phyloP scores from a whole-genome alignment of 2,888 invertebrate species.

The Cheilosia impressa region DNA sequence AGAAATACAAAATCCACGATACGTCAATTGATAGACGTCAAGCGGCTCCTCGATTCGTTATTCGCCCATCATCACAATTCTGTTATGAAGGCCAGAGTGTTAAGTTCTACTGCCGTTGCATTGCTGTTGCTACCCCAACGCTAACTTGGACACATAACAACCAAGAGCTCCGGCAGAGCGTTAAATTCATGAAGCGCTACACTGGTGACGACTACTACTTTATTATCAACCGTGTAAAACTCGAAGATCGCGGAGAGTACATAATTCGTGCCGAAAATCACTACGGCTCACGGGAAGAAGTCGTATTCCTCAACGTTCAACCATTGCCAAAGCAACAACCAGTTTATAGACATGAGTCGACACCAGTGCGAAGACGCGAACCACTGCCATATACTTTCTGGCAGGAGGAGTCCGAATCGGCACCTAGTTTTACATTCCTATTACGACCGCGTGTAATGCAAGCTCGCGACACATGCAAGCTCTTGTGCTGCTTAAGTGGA shows the following conservation, averaged over 20 bases:
- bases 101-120: constrained; percentile 98
- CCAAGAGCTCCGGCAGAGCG: constrained; percentile 96
- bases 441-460: constrained; percentile 99
- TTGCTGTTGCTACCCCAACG: constrained; percentile 96
- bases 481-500: constrained; percentile 97
- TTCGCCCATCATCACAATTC: constrained; percentile 97
- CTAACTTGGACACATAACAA: constrained; percentile 98
- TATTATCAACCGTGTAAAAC: constrained; percentile 97
- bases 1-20: constrained; percentile 98
- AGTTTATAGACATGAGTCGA: constrained; percentile 86
- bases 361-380: constrained; percentile 91
- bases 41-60: constrained; percentile 99
- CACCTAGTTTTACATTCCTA: constrained; percentile 98
- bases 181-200: constrained; percentile 99
- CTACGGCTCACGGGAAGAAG: constrained; percentile 97
- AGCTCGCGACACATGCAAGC: constrained; percentile 97
- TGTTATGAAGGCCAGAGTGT: constrained; percentile 99
- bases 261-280: constrained; percentile 98
- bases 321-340: constrained; percentile 85
- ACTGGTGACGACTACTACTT: constrained; percentile 98
- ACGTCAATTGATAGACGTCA: constrained; percentile 98
- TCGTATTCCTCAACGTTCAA: constrained; percentile 98
- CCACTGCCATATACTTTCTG: constrained; percentile 94
- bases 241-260: constrained; percentile 98
- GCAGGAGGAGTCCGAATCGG: constrained; percentile 96